These are phyloP conservation scores for Pollenia griseotomentosa DNA, from an alignment of 2,888 invertebrate genomes.

Conservation along the genomic window DNA sequence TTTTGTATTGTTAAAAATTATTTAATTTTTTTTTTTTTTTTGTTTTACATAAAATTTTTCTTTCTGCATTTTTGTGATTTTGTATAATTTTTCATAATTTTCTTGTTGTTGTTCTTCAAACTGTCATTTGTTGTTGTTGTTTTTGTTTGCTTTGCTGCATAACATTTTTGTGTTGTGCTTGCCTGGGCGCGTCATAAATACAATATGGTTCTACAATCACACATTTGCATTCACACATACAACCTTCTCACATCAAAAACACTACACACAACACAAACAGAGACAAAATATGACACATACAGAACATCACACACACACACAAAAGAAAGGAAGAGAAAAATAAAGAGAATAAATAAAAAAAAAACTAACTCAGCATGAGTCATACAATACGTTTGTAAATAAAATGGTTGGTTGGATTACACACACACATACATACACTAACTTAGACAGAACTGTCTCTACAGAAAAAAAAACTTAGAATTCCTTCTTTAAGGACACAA, in stretches of 20 bases:
- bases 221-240: too few species aligned
- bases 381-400: slow-evolving; percentile 63
- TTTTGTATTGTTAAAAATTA: neutral
- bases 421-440: neutral
- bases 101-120: neutral
- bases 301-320: neutral
- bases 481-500: neutral
- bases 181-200: slow-evolving; percentile 69
- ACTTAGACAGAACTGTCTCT: neutral
- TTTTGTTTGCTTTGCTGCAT: slow-evolving; percentile 24
- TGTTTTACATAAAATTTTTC: neutral
- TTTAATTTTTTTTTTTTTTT: slow-evolving; percentile 8
- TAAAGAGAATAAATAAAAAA: neutral
- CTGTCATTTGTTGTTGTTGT: neutral
- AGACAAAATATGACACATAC: slow-evolving; percentile 29
- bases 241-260: neutral
- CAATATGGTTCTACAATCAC: slow-evolving; percentile 58
- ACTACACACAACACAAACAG: slow-evolving; percentile 10
- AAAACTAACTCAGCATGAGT: slow-evolving; percentile 61
- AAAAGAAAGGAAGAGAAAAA: neutral
- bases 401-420: slow-evolving; percentile 57
- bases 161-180: slow-evolving; percentile 52
- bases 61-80: neutral
- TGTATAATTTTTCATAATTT: slow-evolving; percentile 31
- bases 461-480: slow-evolving; percentile 3